phyloP scores from a whole-genome alignment of 2,797 vertebrate genomes.

The Gadopsis bispinosus region DNA sequence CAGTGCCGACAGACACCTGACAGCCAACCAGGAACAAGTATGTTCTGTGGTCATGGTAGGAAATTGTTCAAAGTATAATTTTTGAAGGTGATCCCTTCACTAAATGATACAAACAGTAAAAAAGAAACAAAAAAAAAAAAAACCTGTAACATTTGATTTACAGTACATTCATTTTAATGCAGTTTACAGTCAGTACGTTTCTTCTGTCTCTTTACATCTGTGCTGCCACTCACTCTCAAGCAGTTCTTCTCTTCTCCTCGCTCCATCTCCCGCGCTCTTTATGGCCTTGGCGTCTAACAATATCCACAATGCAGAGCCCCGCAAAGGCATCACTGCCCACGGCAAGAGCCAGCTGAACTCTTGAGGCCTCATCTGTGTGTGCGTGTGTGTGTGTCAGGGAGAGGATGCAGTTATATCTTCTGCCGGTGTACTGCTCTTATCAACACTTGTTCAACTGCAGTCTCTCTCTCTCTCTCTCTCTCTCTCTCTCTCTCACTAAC shows the following conservation, averaged over 20 bases:
- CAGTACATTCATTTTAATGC: neutral
- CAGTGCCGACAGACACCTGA: neutral
- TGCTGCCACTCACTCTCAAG: conserved; percentile 20
- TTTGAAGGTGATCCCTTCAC: neutral
- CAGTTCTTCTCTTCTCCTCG: conserved; percentile 34
- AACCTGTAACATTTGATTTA: neutral
- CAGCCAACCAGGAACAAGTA: neutral
- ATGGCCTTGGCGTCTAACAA: conserved; percentile 50
- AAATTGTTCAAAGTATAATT: neutral
- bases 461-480: too few relatives aligned
- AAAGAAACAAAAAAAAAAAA: neutral
- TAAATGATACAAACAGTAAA: neutral
- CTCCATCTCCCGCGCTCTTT: conserved; percentile 33
- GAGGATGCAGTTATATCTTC: conserved; percentile 37
- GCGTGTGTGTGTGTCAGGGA: conserved; percentile 30
- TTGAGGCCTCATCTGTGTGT: conserved; percentile 63
- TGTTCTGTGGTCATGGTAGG: neutral
- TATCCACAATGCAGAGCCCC: conserved; percentile 59
- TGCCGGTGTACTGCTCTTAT: conserved; percentile 45
- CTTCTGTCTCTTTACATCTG: conserved; percentile 16
- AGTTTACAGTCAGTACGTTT: neutral
- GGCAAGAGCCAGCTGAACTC: conserved; percentile 70
- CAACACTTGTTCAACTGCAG: conserved; percentile 47
- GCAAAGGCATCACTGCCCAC: conserved; percentile 61
- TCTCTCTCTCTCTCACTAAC: conserved; percentile 7